Evolutionary conservation across 92 coral and sea anemone species (phyloP).

Genomic region (Montipora capitata): DNA sequence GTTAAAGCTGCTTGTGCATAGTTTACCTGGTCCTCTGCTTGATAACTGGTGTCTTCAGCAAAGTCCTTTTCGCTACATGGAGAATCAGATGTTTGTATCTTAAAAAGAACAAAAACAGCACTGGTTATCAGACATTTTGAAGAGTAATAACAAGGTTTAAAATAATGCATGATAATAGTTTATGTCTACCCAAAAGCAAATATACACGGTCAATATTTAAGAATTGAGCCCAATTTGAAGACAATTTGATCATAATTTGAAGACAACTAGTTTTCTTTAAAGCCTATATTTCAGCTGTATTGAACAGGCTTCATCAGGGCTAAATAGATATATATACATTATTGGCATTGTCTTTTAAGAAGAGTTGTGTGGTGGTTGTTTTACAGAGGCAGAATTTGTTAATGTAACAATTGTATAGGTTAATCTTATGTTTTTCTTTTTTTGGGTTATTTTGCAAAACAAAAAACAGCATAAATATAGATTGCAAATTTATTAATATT

Average conservation of each 20-base stretch:
- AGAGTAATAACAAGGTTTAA: background rate
- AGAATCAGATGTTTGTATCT: background rate
- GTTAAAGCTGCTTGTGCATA: background rate
- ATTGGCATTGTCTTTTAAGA: background rate
- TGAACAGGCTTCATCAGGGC: background rate
- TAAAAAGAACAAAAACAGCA: background rate
- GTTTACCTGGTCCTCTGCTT: background rate
- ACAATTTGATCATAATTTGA: background rate
- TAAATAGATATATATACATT: background rate
- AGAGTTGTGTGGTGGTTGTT: background rate
- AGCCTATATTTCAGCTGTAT: background rate
- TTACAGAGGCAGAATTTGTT: constrained; percentile 9
- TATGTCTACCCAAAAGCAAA: background rate
- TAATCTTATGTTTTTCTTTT: background rate
- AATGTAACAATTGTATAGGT: background rate
- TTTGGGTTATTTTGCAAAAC: background rate
- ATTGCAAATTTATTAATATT: background rate
- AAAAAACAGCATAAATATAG: background rate
- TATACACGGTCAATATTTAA: too few species aligned
- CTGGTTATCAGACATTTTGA: background rate
- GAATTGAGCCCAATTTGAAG: too few species aligned
- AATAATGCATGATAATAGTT: background rate
- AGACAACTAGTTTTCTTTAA: background rate
- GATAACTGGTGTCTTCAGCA: constrained; percentile 2
- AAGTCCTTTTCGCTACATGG: background rate